Evolutionary conservation across 2,888 invertebrate species (phyloP).

Genomic region (Ditula angustiorana): DNA sequence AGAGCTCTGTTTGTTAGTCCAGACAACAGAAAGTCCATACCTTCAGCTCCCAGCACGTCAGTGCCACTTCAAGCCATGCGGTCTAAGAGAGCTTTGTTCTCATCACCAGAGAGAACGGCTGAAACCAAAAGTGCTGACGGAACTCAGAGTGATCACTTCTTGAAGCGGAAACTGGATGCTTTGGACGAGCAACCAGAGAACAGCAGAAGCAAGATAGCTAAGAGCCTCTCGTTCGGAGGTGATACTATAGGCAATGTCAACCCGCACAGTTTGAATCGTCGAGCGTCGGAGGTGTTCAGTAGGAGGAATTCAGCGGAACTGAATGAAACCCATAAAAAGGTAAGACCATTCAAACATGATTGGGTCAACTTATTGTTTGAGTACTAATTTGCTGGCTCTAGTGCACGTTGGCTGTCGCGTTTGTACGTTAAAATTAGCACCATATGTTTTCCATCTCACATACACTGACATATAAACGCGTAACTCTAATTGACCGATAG

Average conservation of each 20-base stretch:
- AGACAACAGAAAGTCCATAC: constrained; percentile 70
- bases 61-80: constrained; percentile 80
- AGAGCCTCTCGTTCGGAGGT: constrained; percentile 86
- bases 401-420: too few species aligned
- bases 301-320: constrained; percentile 76
- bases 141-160: constrained; percentile 62
- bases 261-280: constrained; percentile 59
- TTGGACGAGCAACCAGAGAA: constrained; percentile 67
- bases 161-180: constrained; percentile 80
- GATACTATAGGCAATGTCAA: constrained; percentile 62
- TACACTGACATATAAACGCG: too few species aligned
- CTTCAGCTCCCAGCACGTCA: constrained; percentile 65
- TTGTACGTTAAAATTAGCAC: too few species aligned
- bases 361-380: too few species aligned
- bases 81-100: constrained; percentile 88
- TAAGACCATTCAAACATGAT: too few species aligned
- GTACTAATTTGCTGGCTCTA: too few species aligned
- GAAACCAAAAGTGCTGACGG: constrained; percentile 75
- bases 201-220: constrained; percentile 78
- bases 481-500: too few species aligned
- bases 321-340: constrained; percentile 88
- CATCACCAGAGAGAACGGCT: constrained; percentile 82
- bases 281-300: constrained; percentile 70
- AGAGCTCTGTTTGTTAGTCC: constrained; percentile 92
- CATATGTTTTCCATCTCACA: too few species aligned